Base-by-base conservation (phyloP, 2,888 invertebrate genomes). In the Hybos culiciformis region DNA sequence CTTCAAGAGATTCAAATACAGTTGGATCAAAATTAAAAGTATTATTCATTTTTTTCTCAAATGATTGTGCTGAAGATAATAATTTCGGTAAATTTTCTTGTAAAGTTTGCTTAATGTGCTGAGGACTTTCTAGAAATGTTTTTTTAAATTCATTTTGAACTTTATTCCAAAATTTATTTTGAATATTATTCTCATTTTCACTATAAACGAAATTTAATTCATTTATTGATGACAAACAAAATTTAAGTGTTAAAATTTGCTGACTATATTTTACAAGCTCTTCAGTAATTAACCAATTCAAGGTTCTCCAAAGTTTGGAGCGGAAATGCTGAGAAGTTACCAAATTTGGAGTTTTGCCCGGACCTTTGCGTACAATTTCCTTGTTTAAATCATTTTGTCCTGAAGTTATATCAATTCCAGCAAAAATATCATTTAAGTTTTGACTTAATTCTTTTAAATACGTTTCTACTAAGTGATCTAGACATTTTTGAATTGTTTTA, bases 251-350 rank as follows among this genome's bases (percentile, higher is more conserved):
- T 41, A 59, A 54, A 5, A 62, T 58, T 66, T 84, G 84, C 48
- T 76, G 73, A 58, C 84, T 84, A 50, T 77, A 75, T 44, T 75
- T 74, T 53, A 74, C 80, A 32, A 86, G 73, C 45, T 80, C 78
- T 45, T 78, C 77, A 57, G 84, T 83, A 58, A 91, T 83, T 8
- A 88, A 67, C 63, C 82, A 83, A 58, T 93, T 91, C 56, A 94
- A 74, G 53, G 87, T 88, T 47, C 81, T 79, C 92, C 93, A 94
- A 5, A 94, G 72, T 56, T 83, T 52, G 57, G 67, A 63, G 59
- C 75, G 53, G 66, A 75, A 57, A 66, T 74, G 61, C 67, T 66
- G 65, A 57, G 51, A 73, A 53, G 63, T 66, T 1, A 62, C 73
- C 61, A 74, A 68, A 61, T 45, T 73, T 54, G 57, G 74, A 59